phyloP scores from a whole-genome alignment of 2,113 vertebrate genomes.

The Potamarius usumacintae region DNA sequence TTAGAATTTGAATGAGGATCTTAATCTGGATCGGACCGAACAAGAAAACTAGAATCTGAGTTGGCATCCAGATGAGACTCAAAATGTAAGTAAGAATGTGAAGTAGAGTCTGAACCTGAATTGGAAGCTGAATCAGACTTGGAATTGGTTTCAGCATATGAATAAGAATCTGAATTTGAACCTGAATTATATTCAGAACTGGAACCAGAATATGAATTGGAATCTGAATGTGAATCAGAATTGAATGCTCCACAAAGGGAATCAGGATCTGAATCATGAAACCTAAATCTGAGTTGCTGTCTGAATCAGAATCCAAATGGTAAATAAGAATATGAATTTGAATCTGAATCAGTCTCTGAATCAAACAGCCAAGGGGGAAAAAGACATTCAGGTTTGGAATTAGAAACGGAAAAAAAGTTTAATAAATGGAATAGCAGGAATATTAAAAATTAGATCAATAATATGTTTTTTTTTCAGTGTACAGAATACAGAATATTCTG shows the following conservation, averaged over 20 bases:
- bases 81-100: too few relatives aligned
- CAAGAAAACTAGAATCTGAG: too few relatives aligned
- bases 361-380: neutral
- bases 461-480: neutral
- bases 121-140: too few relatives aligned
- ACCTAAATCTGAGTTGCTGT: neutral
- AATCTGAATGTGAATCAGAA: neutral
- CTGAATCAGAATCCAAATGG: neutral
- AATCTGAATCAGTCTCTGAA: neutral
- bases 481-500: neutral
- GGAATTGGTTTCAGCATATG: too few relatives aligned
- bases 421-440: neutral
- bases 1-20: neutral
- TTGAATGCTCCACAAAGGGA: neutral
- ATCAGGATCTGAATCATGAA: neutral
- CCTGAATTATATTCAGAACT: neutral
- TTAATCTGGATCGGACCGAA: neutral
- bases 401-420: neutral
- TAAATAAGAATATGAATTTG: neutral
- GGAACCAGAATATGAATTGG: neutral
- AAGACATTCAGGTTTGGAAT: neutral
- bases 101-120: too few relatives aligned
- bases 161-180: neutral
- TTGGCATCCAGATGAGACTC: neutral
- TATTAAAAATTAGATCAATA: too few relatives aligned